Percentiles rank a stretch among this genome's conserved stretches.
phyloP scores from a whole-genome alignment of 1,140 invertebrate genomes.

The Caenorhabditis tropicalis region DNA sequence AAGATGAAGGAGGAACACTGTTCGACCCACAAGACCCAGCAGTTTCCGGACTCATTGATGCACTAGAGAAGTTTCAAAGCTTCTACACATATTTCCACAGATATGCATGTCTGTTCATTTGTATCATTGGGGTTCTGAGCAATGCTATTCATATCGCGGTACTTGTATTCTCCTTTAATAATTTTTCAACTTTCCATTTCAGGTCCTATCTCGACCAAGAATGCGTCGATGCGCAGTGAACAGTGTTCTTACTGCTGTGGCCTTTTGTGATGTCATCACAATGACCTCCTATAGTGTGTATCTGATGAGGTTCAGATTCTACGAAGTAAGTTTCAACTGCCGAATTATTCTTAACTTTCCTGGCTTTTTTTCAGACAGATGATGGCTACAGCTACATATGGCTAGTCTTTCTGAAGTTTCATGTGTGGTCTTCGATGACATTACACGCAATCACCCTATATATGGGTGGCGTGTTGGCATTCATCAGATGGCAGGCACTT shows the following conservation, averaged over 20 bases:
- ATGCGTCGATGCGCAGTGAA: constrained; percentile 60
- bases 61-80: constrained; percentile 43
- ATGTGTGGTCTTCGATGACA: constrained; percentile 59
- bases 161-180: too few species aligned
- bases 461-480: constrained; percentile 57
- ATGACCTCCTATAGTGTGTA: constrained; percentile 61
- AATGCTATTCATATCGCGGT: constrained; percentile 84
- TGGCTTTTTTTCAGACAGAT: constrained; percentile 42
- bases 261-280: constrained; percentile 61
- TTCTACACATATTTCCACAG: constrained; percentile 76
- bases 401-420: constrained; percentile 57
- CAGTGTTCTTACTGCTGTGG: constrained; percentile 59
- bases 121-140: constrained; percentile 84
- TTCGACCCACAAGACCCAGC: constrained; percentile 33
- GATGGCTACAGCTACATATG: constrained; percentile 58
- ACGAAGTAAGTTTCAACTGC: constrained; percentile 49
- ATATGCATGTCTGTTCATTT: constrained; percentile 80
- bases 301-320: constrained; percentile 58
- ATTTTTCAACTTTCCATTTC: neutral
- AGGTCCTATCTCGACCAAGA: constrained; percentile 79
- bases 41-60: neutral
- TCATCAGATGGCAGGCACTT: constrained; percentile 59
- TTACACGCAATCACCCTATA: constrained; percentile 60
- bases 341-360: neutral
- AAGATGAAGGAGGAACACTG: constrained; percentile 35